Percentiles rank a stretch among this genome's conserved stretches.
These are phyloP conservation scores for Sebastes itinus DNA, from an alignment of 2,797 vertebrate species.

Conservation along the genomic window DNA sequence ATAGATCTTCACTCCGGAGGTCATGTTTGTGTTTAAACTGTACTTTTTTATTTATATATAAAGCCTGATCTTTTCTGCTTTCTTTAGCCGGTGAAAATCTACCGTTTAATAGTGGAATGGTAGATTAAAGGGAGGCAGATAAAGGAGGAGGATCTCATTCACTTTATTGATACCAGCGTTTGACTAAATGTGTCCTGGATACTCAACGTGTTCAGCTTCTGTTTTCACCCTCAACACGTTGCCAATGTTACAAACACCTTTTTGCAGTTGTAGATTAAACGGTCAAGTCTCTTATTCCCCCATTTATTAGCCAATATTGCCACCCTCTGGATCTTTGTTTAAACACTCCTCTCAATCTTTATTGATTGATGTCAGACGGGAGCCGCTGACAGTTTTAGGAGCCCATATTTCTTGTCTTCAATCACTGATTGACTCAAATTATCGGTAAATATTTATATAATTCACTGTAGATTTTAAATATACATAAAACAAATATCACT, in stretches of 20 bases:
- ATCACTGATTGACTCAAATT: background rate
- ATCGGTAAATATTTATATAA: background rate
- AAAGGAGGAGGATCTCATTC: background rate
- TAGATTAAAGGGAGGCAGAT: background rate
- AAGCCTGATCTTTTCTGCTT: background rate
- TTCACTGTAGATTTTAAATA: background rate
- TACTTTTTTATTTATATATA: background rate
- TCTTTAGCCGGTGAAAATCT: no score
- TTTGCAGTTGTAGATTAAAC: background rate
- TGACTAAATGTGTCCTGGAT: background rate
- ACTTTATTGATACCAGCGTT: background rate
- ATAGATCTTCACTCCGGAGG: slow-evolving; percentile 66
- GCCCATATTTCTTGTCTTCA: no score
- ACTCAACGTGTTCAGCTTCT: background rate
- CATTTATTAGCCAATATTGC: slow-evolving; percentile 11
- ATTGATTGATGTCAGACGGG: background rate
- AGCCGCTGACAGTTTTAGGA: background rate
- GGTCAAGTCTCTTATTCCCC: background rate
- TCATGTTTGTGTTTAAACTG: background rate
- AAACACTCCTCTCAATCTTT: background rate
- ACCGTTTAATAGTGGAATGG: no score
- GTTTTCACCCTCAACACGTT: background rate
- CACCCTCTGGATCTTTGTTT: background rate
- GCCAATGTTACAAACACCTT: background rate
- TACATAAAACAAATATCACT: background rate